Evolutionary conservation across 1,140 invertebrate genomes (phyloP), one percentile per base, ranked within the genome.

Genomic region (Meloidogyne exigua): DNA sequence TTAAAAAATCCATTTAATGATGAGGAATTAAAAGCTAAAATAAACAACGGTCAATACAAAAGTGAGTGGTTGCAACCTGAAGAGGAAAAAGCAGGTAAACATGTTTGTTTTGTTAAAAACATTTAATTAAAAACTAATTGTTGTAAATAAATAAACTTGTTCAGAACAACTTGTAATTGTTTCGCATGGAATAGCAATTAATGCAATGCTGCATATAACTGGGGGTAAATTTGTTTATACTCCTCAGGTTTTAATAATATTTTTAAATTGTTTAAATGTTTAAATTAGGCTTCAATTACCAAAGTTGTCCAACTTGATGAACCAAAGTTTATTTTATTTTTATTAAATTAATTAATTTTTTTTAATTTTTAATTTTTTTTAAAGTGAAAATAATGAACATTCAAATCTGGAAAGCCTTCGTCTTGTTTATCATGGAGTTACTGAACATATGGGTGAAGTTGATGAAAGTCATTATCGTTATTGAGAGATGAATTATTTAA

Each of bases 91-190:
- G n/a, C n/a, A n/a, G 2, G 2, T 66, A n/a, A 28, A 66, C 9
- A 12, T 9, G 2, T 42, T 9, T 1, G 2, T 13, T 4, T 42
- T 42, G 9, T 10, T 42, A 4, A 42, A 1, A 12, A 10, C 12
- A 5, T 66, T 66, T 66, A 15, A 10, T 11, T 66, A 66, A 26
- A 10, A 10, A 9, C 4, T 1, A 66, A 2, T 49, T 49, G 10
- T 18, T 49, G 4, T 10, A 49, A 49, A 18, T 18, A 18, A 44
- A 4, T n/a, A 67, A 18, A 67, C 3, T 67, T 67, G 21, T 13
- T 67, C 21, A 67, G 66, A 67, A 42, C 66, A 67, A 21, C 23
- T 67, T 5, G n/a, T 67, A 21, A 67, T 67, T 67, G 66, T 67
- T 32, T 7, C 66, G 5, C 66, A 67, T 23, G 21, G 4, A 67